A percentile compares a stretch with the other conserved stretches of the same genome.
Evolutionary conservation across 2,888 invertebrate species (phyloP).

Genomic region (Cantharis rustica): DNA sequence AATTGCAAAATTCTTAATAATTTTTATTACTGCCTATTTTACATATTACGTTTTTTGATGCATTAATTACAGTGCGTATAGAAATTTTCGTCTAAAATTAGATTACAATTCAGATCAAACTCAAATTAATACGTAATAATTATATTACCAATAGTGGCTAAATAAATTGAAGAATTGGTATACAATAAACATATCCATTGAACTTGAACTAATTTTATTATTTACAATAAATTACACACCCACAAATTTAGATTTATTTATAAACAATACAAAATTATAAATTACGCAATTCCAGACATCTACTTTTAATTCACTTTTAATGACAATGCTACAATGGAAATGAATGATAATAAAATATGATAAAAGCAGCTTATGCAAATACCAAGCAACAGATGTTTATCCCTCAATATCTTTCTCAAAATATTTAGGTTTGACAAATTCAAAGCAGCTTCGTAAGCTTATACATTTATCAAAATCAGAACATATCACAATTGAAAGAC

Average conservation of each 20-base stretch:
- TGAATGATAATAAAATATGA: neutral
- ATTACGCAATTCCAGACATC: neutral
- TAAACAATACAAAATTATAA: neutral
- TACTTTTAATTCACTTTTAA: neutral
- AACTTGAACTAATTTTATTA: neutral
- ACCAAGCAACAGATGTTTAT: constrained; percentile 29
- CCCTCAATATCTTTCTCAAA: constrained; percentile 2
- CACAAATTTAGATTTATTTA: neutral
- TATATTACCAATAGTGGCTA: too few species aligned
- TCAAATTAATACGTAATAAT: too few species aligned
- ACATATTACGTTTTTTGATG: too few species aligned
- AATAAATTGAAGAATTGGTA: too few species aligned
- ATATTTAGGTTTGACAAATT: neutral
- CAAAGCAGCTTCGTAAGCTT: neutral
- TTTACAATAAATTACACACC: neutral
- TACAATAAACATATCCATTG: too few species aligned
- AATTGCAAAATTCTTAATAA: too few species aligned
- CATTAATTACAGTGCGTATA: too few species aligned
- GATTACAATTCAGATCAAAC: too few species aligned
- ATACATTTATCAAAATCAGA: neutral
- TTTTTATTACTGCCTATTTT: too few species aligned
- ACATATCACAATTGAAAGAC: neutral
- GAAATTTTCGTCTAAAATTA: too few species aligned
- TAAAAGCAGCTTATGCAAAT: constrained; percentile 27
- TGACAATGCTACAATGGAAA: neutral